A percentile compares a stretch with the other conserved stretches of the same genome.
Conservation (phyloP, 2,797 vertebrate species). For the Pangasius djambal region DNA sequence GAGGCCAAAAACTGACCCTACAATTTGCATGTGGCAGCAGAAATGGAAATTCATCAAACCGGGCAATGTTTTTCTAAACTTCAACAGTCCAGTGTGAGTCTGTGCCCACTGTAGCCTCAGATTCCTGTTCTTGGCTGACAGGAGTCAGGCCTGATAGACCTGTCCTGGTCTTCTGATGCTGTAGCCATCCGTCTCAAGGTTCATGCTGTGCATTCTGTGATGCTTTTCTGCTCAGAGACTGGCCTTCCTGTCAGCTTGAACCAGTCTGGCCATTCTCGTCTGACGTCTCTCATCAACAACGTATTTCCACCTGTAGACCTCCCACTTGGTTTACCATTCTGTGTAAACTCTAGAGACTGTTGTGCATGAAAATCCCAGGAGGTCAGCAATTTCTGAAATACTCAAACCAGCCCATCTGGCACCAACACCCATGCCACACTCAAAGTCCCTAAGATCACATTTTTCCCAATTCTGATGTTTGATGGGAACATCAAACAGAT, state of each 20-base stretch:
- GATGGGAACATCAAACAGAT: neutral
- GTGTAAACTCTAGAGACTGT: neutral
- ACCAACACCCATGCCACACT: neutral
- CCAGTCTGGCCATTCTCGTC: neutral
- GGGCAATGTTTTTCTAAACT: neutral
- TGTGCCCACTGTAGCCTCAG: neutral
- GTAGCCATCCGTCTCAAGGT: neutral
- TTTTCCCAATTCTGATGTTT: neutral
- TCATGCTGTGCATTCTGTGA: neutral
- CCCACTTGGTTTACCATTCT: neutral
- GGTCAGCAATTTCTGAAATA: neutral
- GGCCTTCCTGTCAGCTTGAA: too few relatives aligned
- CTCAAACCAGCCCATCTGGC: neutral
- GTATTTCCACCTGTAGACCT: neutral
- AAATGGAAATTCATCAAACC: neutral
- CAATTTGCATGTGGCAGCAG: neutral
- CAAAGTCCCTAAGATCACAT: neutral
- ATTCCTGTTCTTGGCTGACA: neutral
- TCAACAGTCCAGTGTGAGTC: neutral
- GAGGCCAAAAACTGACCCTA: neutral
- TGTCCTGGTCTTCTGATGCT: neutral
- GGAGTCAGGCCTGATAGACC: neutral
- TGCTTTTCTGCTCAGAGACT: neutral
- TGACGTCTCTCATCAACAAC: neutral
- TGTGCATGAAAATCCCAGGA: neutral